phyloP scores from a whole-genome alignment of 2,888 invertebrate species.

The Ochropleura leucogaster region DNA sequence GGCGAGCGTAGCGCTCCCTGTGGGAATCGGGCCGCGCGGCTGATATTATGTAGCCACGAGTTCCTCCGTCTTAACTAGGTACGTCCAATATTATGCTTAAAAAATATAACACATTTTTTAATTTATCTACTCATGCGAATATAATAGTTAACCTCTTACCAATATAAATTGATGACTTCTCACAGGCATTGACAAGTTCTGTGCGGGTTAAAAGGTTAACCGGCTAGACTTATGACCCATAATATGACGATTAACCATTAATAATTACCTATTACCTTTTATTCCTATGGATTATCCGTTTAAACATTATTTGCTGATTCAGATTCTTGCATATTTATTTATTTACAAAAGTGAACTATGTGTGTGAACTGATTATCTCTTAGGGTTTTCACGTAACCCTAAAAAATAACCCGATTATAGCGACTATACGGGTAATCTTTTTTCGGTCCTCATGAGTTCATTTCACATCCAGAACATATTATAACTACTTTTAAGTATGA shows the following conservation, averaged over 20 bases:
- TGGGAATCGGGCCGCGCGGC: no score
- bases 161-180: not conserved
- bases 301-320: not conserved
- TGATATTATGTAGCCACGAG: no score
- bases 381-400: not conserved
- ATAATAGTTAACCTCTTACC: not conserved
- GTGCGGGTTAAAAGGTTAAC: not conserved
- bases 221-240: not conserved
- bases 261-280: no score
- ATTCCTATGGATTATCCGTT: not conserved
- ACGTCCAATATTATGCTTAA: slow-evolving; percentile 27
- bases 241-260: not conserved
- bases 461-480: not conserved
- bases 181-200: not conserved
- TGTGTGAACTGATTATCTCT: not conserved
- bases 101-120: no score
- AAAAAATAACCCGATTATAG: not conserved
- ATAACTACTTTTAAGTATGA: not conserved
- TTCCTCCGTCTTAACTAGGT: no score
- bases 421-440: not conserved
- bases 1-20: no score
- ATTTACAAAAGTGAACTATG: not conserved
- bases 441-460: not conserved
- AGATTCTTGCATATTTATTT: not conserved
- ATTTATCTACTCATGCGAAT: not conserved